These are phyloP conservation scores for Porites cylindrica DNA, from an alignment of 92 coral and sea anemone species.

Conservation along the genomic window DNA sequence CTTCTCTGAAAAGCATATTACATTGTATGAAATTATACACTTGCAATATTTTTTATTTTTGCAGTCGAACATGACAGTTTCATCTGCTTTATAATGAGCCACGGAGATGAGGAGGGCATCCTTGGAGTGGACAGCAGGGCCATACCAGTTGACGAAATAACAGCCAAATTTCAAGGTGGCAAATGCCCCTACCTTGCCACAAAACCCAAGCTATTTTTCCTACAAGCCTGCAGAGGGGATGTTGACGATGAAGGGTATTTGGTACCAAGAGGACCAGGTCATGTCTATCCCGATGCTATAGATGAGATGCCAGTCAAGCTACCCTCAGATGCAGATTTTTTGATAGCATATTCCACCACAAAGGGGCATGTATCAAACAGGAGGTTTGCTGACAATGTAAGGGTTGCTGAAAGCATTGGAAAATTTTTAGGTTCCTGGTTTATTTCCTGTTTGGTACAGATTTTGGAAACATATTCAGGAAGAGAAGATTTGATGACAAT, in stretches of 20 bases:
- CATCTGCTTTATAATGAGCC: constrained; percentile 90
- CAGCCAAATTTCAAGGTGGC: constrained; percentile 75
- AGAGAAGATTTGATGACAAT: constrained; percentile 89
- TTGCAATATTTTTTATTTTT: not conserved
- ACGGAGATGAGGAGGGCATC: constrained; percentile 83
- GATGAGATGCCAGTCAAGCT: constrained; percentile 79
- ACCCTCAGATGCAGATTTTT: constrained; percentile 90
- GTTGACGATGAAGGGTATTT: constrained; percentile 71
- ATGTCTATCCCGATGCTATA: constrained; percentile 41
- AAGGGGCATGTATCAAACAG: constrained; percentile 76
- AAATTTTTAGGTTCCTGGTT: constrained; percentile 90
- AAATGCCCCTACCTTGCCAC: constrained; percentile 76
- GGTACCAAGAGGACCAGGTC: constrained; percentile 38
- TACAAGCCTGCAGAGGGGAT: constrained; percentile 92
- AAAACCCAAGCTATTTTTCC: constrained; percentile 95
- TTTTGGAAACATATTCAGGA: constrained; percentile 64
- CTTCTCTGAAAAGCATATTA: too few species aligned
- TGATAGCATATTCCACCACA: constrained; percentile 91
- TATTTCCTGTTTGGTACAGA: constrained; percentile 77
- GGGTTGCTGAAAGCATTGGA: not conserved
- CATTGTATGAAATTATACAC: not conserved
- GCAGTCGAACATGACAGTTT: constrained; percentile 86
- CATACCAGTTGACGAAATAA: constrained; percentile 83
- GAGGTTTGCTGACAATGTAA: constrained; percentile 46
- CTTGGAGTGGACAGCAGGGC: constrained; percentile 57